Percentiles rank a stretch among this genome's conserved stretches.
Evolutionary conservation across 2,888 invertebrate species (phyloP).

Genomic region (Antheraea assamensis): DNA sequence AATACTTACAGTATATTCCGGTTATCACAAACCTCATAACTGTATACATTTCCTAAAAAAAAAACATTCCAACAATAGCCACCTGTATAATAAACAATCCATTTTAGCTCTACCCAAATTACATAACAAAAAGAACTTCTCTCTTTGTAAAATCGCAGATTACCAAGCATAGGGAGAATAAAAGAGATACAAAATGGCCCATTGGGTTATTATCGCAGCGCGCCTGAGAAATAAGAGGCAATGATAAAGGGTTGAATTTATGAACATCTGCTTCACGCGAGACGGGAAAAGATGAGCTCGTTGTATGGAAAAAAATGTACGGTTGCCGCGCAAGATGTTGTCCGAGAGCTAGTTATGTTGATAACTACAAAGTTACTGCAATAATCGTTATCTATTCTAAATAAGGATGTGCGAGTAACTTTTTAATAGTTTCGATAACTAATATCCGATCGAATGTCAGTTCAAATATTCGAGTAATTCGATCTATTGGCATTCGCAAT

Average conservation of each 20-base stretch:
- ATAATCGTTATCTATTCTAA: neutral
- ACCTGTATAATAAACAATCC: conserved; percentile 7
- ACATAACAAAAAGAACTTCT: neutral
- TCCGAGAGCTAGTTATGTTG: conserved; percentile 24
- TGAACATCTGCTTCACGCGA: conserved; percentile 48
- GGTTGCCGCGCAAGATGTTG: conserved; percentile 25
- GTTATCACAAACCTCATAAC: neutral
- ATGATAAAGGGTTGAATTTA: conserved; percentile 68
- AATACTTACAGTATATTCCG: neutral
- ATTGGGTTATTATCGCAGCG: conserved; percentile 59
- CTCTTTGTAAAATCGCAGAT: conserved; percentile 9
- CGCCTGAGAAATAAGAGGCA: conserved; percentile 52
- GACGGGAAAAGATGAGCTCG: conserved; percentile 54
- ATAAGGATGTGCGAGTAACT: neutral
- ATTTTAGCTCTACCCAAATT: conserved; percentile 7
- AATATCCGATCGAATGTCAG: too few species aligned
- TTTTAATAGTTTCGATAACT: too few species aligned
- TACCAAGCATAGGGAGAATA: conserved; percentile 10
- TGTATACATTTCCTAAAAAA: conserved; percentile 4
- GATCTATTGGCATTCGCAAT: too few species aligned
- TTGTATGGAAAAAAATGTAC: conserved; percentile 37
- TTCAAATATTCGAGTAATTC: too few species aligned
- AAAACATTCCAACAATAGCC: conserved; percentile 1
- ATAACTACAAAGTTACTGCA: neutral
- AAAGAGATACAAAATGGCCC: conserved; percentile 54